Evolutionary conservation across 2,113 vertebrate species (phyloP), one percentile per base, ranked within the genome.

Genomic region (Aphyosemion australe): DNA sequence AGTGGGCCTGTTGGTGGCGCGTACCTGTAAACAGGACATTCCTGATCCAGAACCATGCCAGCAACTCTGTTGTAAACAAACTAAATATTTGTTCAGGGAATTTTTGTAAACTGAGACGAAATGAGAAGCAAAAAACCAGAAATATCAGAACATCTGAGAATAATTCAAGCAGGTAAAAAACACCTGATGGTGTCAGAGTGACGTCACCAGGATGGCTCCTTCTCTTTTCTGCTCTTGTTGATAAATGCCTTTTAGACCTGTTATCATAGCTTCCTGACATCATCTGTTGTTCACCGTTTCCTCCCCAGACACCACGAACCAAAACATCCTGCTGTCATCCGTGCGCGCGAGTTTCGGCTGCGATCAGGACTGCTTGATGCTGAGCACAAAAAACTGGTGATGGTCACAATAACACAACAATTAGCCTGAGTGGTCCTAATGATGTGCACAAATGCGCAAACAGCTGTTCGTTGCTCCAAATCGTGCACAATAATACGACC

Each of bases 181-280:
- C 31, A n/a, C 62, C 32, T 47, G 42, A 54, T 42, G 18, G 32
- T 37, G 51, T 34, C 51, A 65, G 42, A 34, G 34, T 48, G 67
- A 73, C 61, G 66, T 72, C 75, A 0, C 14, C 57, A 34, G 32
- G 65, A 60, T 71, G 61, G 49, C 37, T 76, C 66, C 80, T 62
- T 58, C 31, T 65, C 42, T 69, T 85, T 85, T 80, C 82, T 75
- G 72, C 69, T 69, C 64, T 76, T 87, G 85, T 83, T 86, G 82
- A 87, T 69, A 67, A 83, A 80, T 76, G 81, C 67, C 77, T 74
- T 19, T 51, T 69, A 77, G 64, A 77, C 18, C 69, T 68, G 78
- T 83, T 78, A 84, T 89, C 85, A 83, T 66, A 2, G 56, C 67
- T 78, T 86, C 85, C 72, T 85, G 84, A 52, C 82, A 76, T 26